Conservation (phyloP, 2,797 vertebrate genomes). For the Acrossocheilus fasciatus region DNA sequence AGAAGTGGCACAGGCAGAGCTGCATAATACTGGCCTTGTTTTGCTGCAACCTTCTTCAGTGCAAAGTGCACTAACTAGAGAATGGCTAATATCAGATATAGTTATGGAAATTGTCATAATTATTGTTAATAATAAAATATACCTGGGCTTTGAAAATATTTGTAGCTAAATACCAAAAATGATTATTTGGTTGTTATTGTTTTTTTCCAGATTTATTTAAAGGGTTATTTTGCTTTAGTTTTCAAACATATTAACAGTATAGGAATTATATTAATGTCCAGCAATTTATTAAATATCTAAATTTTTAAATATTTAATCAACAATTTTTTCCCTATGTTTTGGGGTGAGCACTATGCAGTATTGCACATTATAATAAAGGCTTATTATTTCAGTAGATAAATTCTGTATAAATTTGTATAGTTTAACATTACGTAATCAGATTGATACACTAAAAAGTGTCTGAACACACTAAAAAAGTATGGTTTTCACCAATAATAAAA, state of each 20-base stretch:
- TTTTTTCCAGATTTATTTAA: not conserved
- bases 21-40: conserved; percentile 94
- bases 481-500: not conserved
- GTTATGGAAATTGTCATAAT: not conserved
- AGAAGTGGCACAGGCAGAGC: conserved; percentile 85
- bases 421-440: not conserved
- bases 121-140: not conserved
- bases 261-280: not conserved
- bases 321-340: not conserved
- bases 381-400: not conserved
- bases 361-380: not conserved
- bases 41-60: conserved; percentile 58
- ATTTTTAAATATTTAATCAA: not conserved
- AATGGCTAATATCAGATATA: not conserved
- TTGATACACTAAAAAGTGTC: not conserved
- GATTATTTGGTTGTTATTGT: not conserved
- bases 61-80: conserved; percentile 31
- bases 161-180: not conserved
- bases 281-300: not conserved
- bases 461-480: not conserved
- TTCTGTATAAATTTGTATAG: not conserved
- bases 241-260: not conserved
- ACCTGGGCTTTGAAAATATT: not conserved
- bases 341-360: not conserved
- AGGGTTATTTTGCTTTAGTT: not conserved